Percentiles rank a stretch among this genome's conserved stretches.
phyloP scores from a whole-genome alignment of 1,140 invertebrate species.

The Magallana gigas region DNA sequence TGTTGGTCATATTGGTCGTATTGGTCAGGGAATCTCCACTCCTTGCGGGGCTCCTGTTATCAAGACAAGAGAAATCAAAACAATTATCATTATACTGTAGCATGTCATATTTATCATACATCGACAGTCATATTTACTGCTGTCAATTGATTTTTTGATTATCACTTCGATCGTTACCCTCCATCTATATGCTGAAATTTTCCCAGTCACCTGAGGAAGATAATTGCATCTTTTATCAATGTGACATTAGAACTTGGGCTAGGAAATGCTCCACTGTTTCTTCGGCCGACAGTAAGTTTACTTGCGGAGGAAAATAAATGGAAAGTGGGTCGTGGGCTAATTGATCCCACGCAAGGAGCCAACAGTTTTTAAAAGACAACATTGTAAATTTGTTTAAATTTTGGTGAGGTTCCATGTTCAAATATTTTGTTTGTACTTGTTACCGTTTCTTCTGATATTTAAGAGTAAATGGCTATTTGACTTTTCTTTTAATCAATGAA shows the following conservation, averaged over 20 bases:
- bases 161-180: background rate
- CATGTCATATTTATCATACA: background rate
- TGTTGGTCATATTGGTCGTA: conserved; percentile 54
- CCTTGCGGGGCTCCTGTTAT: conserved; percentile 45
- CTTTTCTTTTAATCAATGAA: no score
- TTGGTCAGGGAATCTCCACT: conserved; percentile 58
- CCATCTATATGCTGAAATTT: background rate
- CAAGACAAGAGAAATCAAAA: background rate
- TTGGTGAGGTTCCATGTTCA: no score
- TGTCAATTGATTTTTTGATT: conserved; percentile 34
- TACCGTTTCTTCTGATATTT: no score
- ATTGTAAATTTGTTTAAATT: no score
- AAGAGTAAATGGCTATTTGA: no score
- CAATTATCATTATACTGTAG: conserved; percentile 15
- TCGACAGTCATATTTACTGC: background rate
- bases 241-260: background rate
- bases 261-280: background rate
- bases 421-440: no score
- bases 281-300: background rate
- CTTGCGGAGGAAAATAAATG: background rate
- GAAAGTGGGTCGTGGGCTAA: background rate
- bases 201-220: background rate
- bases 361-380: no score
- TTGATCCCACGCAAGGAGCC: no score
- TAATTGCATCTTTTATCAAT: conserved; percentile 9